Base-by-base conservation (phyloP, 2,797 vertebrate genomes). In the Acrossocheilus fasciatus region DNA sequence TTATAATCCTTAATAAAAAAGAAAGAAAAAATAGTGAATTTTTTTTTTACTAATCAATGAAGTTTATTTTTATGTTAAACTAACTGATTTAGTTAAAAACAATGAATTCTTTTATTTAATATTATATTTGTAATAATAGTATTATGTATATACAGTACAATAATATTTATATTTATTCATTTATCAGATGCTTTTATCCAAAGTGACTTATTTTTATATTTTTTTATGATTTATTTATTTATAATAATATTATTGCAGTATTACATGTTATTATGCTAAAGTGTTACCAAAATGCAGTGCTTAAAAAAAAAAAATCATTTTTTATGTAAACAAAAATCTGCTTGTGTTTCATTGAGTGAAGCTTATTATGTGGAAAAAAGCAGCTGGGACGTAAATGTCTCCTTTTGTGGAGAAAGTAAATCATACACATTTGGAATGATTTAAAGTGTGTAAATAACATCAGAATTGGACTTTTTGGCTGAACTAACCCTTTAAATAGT, bases 401-500 rank as follows among this genome's bases (percentile, higher is more conserved):
- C 36, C 23, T 43, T 62, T 62, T 43, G 76, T 78, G 36, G 4
- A 59, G 36, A 41, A 78, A 26, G 23, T 17, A 78, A 62, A 78
- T n/a, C 54, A 26, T 43, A 26, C 52, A 17, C 15, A 18, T 41
- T 59, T 78, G 23, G 17, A 77, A 41, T 1, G 23, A 41, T 54
- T 17, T 39, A 2, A 23, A 1, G 6, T 15, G 11, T 78, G 6
- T 41, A 78, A 59, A 77, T 41, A 62, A 26, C 14, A 1, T 78
- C 75, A 15, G 20, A 78, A 59, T 41, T 39, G 1, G 14, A 2
- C 18, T 52, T 75, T 52, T 36, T 76, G 47, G 17, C 30, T 54
- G 47, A 36, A 76, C 76, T 11, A 26, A 79, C 54, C 23, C 76
- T 79, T 79, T 62, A 62, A 78, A 78, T 43, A 2, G 36, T 36